These are phyloP conservation scores for Corbicula japonica DNA, from an alignment of 2,888 invertebrate genomes.

Conservation along the genomic window DNA sequence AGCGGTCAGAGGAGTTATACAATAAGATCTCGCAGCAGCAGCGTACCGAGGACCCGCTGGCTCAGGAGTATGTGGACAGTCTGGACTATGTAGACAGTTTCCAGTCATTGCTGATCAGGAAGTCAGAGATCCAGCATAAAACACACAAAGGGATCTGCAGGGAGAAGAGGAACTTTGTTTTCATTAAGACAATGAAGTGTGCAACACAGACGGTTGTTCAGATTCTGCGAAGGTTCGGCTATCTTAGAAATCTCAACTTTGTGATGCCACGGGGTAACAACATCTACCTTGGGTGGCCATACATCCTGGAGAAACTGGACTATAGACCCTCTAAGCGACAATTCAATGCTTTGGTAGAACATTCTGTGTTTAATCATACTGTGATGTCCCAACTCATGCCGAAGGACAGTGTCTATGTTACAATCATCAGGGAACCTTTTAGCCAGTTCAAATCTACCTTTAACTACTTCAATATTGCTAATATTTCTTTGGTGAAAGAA, in stretches of 20 bases:
- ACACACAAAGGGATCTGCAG: conserved; percentile 32
- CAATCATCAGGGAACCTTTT: conserved; percentile 83
- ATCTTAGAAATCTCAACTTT: conserved; percentile 78
- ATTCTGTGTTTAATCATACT: conserved; percentile 81
- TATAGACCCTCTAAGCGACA: conserved; percentile 75
- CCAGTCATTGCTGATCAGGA: conserved; percentile 30
- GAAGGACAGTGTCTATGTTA: conserved; percentile 76
- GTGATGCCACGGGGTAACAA: conserved; percentile 78
- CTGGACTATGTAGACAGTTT: conserved; percentile 46
- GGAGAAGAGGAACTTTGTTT: conserved; percentile 80
- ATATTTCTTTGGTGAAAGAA: conserved; percentile 63
- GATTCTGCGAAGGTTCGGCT: conserved; percentile 82
- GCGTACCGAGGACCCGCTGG: not conserved
- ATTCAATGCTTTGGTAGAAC: conserved; percentile 83
- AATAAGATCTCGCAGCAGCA: not conserved
- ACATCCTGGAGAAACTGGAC: conserved; percentile 73
- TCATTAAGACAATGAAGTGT: conserved; percentile 85
- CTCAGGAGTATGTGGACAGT: conserved; percentile 8
- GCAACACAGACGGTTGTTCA: conserved; percentile 83
- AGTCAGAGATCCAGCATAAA: conserved; percentile 27
- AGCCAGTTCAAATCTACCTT: conserved; percentile 82
- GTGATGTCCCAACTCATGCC: conserved; percentile 81
- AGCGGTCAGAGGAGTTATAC: not conserved
- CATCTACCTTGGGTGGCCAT: conserved; percentile 85
- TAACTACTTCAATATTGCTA: conserved; percentile 82